Evolutionary conservation across 1,140 invertebrate species (phyloP).

Genomic region (Leptopilina boulardi): DNA sequence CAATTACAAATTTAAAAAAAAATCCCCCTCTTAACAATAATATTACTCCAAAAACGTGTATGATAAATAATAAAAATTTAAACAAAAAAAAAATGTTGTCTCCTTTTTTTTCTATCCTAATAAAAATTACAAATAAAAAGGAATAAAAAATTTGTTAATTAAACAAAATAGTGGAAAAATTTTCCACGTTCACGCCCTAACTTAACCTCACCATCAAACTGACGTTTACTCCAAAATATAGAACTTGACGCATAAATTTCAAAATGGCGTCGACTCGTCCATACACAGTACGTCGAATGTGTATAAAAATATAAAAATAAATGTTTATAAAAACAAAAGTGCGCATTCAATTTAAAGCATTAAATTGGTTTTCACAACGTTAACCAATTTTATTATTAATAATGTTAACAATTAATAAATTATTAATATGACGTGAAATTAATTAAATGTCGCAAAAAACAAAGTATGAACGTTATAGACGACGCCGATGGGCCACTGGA

Average conservation of each 20-base stretch:
- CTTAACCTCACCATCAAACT: too few species aligned
- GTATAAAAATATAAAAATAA: constrained; percentile 14
- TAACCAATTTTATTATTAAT: background rate
- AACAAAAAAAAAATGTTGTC: too few species aligned
- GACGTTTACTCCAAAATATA: background rate
- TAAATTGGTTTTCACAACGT: background rate
- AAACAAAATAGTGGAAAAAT: too few species aligned
- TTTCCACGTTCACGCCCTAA: too few species aligned
- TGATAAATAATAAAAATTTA: too few species aligned
- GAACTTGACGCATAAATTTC: constrained; percentile 29
- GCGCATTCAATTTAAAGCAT: background rate
- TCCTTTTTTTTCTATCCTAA: too few species aligned
- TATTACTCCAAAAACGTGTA: too few species aligned
- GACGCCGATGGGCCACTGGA: constrained; percentile 70
- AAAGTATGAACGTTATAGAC: constrained; percentile 72
- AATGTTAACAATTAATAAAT: constrained; percentile 7
- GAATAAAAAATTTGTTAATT: too few species aligned
- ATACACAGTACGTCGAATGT: constrained; percentile 41
- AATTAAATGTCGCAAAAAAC: constrained; percentile 65
- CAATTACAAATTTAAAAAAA: too few species aligned
- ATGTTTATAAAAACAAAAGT: background rate
- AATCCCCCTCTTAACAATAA: too few species aligned
- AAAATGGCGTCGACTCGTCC: constrained; percentile 58
- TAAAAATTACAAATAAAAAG: too few species aligned
- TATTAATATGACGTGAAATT: constrained; percentile 51